Evolutionary conservation across 2,888 invertebrate genomes (phyloP), one percentile per base, ranked within the genome.

Genomic region (Zaprionus obscuricornis): DNA sequence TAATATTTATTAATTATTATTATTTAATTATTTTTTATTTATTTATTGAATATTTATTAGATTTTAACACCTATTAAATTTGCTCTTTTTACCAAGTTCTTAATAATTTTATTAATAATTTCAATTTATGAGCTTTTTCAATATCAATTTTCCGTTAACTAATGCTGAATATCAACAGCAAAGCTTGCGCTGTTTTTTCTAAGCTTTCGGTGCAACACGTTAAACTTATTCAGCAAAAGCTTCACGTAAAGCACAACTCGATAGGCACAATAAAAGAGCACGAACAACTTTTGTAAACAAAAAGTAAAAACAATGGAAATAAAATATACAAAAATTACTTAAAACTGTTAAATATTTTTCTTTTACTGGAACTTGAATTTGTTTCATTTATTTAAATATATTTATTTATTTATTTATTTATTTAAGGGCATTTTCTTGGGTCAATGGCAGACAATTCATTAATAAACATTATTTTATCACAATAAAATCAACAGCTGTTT

Each of bases 171-270:
- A 33, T 33, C 22, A 45, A 1, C 17, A 5, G 8, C 1, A 2
- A 43, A 62, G 65, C 74, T 74, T 60, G 51, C 16, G 2, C 14
- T 45, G 22, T 42, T n/a, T n/a, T n/a, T n/a, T n/a, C n/a, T n/a
- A n/a, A n/a, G n/a, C n/a, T n/a, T n/a, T n/a, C n/a, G n/a, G n/a
- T n/a, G 1, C 10, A 31, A n/a, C n/a, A 1, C 2, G 0, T n/a
- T 0, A n/a, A 70, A 36, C 79, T 78, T 66, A 63, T 46, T 68
- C 71, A 66, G 74, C 66, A 31, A 55, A 65, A 78, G 75, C 73
- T 74, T 65, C 47, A 10, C 8, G 18, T 2, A 40, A 24, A 29
- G 13, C 37, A 11, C 13, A 36, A 10, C 52, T 45, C 56, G 34
- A 36, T 27, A 17, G n/a, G 40, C 37, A 37, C 22, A 24, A 33